phyloP scores from a whole-genome alignment of 2,888 invertebrate genomes.

The Anticlea derivata region DNA sequence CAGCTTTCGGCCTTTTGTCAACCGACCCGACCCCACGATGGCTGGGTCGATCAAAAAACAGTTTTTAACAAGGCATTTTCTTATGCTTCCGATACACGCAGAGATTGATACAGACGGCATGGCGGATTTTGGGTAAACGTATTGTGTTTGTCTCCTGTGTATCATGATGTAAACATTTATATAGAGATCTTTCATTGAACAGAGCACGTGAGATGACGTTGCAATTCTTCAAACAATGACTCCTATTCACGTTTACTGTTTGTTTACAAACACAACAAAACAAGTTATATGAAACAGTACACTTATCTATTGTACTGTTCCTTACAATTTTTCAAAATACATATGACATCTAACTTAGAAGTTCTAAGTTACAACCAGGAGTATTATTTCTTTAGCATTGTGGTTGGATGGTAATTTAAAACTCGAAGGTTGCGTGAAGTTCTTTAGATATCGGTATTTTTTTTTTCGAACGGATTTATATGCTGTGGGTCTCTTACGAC shows the following conservation, averaged over 20 bases:
- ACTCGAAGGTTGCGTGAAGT: conserved; percentile 7
- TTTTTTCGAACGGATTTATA: no score
- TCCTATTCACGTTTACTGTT: conserved; percentile 38
- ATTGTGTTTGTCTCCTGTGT: no score
- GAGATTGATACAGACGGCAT: no score
- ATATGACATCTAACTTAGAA: conserved; percentile 7
- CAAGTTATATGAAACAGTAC: conserved; percentile 18
- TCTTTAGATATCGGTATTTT: background rate
- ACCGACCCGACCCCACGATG: no score
- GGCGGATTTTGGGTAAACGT: no score
- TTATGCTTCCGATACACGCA: no score
- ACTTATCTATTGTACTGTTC: conserved; percentile 22
- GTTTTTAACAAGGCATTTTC: no score
- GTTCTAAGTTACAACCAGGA: background rate
- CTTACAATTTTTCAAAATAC: conserved; percentile 17
- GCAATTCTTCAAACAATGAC: conserved; percentile 58
- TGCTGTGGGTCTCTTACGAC: no score
- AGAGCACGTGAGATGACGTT: conserved; percentile 67
- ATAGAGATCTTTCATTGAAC: conserved; percentile 4
- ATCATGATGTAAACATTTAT: no score
- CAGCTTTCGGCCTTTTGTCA: no score
- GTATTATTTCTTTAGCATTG: background rate
- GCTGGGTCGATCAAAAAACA: no score
- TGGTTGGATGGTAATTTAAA: conserved; percentile 13
- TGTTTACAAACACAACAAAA: conserved; percentile 39